Evolutionary conservation across 2,888 invertebrate genomes (phyloP).

Genomic region (Harpalus rubripes): DNA sequence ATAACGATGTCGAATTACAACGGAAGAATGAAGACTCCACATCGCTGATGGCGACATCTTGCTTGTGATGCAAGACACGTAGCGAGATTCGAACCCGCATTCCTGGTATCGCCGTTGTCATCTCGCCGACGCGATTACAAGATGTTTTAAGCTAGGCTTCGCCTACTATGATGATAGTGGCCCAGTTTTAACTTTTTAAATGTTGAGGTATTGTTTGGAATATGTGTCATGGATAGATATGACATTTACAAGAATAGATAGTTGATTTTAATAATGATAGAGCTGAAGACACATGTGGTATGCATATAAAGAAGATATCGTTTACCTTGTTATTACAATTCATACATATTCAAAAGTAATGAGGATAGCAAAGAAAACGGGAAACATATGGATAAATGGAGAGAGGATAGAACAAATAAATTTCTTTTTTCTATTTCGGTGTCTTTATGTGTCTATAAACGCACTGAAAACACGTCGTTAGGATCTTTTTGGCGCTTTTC

Average conservation of each 20-base stretch:
- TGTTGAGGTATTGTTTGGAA: constrained; percentile 20
- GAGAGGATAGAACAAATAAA: too few relatives aligned
- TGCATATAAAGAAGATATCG: background rate
- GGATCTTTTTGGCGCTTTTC: too few relatives aligned
- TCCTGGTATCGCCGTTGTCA: constrained; percentile 49
- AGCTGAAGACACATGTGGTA: background rate
- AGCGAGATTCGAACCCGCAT: constrained; percentile 32
- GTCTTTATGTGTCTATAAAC: too few relatives aligned
- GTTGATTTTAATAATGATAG: constrained; percentile 39
- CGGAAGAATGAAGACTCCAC: background rate
- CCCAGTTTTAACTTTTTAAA: constrained; percentile 24
- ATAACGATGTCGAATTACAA: constrained; percentile 39
- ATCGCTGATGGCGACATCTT: constrained; percentile 25
- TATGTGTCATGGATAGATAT: constrained; percentile 32
- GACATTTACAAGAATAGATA: constrained; percentile 6
- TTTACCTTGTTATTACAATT: background rate
- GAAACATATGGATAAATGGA: too few relatives aligned
- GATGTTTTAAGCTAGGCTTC: constrained; percentile 25
- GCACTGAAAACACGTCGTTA: too few relatives aligned
- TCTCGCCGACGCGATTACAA: constrained; percentile 53
- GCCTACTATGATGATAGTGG: constrained; percentile 36
- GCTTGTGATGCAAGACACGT: constrained; percentile 34
- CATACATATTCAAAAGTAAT: background rate
- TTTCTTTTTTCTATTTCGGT: too few relatives aligned
- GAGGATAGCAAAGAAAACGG: too few relatives aligned